These are phyloP conservation scores for Anagrus nilaparvatae DNA, from an alignment of 1,140 invertebrate species.

Conservation along the genomic window DNA sequence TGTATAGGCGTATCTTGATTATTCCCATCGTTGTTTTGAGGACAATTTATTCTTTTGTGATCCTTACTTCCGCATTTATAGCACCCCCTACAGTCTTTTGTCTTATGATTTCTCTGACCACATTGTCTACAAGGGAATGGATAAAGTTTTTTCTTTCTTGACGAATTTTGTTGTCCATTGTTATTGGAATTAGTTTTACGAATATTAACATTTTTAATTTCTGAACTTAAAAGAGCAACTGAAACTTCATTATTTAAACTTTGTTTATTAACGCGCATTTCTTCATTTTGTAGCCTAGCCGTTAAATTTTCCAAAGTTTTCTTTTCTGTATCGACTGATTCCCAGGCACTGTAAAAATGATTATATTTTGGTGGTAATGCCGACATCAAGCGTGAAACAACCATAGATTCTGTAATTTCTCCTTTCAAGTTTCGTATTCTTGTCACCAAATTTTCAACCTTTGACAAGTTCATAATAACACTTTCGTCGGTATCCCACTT, in stretches of 20 bases:
- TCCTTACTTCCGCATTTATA: background rate
- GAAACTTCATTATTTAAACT: background rate
- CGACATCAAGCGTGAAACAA: too few species aligned
- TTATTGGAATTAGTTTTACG: background rate
- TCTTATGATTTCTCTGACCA: background rate
- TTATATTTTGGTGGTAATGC: slow-evolving; percentile 22
- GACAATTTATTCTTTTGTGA: too few species aligned
- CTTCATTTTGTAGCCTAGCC: slow-evolving; percentile 25
- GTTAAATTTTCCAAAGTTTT: slow-evolving; percentile 24
- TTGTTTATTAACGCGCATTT: slow-evolving; percentile 18
- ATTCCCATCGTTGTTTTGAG: too few species aligned
- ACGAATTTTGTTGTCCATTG: background rate
- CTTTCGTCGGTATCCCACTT: too few species aligned
- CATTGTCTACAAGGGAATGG: background rate
- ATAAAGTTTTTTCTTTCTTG: background rate
- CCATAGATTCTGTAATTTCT: too few species aligned
- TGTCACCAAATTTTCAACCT: too few species aligned
- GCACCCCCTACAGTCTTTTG: background rate
- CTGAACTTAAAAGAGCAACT: background rate
- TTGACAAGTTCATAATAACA: too few species aligned
- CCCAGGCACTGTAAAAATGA: slow-evolving; percentile 23
- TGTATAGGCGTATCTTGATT: too few species aligned
- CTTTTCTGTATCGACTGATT: slow-evolving; percentile 20
- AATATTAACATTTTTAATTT: too few species aligned
- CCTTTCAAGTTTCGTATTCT: too few species aligned